Evolutionary conservation across 2,797 vertebrate species (phyloP).

Genomic region (Alca torda): DNA sequence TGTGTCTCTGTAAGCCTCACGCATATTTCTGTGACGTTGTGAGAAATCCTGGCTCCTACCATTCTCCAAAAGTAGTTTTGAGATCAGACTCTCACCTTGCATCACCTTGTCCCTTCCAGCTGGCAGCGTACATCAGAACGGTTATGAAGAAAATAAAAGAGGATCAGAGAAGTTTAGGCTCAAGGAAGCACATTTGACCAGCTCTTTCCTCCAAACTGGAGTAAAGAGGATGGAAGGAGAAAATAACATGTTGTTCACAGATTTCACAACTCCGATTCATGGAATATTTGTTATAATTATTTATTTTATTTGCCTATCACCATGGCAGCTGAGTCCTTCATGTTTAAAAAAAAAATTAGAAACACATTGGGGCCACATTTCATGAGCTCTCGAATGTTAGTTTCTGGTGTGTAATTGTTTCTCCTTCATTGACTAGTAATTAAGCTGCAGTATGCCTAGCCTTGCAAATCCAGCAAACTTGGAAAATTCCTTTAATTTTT

Average conservation of each 20-base stretch:
- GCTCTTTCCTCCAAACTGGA: neutral
- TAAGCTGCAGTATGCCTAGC: conserved; percentile 41
- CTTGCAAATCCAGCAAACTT: conserved; percentile 52
- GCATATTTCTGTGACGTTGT: neutral
- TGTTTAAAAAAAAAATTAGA: neutral
- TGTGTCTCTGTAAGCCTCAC: neutral
- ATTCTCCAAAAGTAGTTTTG: neutral
- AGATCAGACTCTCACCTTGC: conserved; percentile 4
- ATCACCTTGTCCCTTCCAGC: neutral
- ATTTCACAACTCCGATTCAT: conserved; percentile 35
- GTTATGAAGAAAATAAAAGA: neutral
- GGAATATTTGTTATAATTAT: conserved; percentile 58
- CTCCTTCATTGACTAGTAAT: conserved; percentile 56
- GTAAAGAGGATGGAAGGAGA: conserved; percentile 12
- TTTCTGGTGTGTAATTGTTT: conserved; percentile 46
- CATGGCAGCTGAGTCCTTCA: conserved; percentile 43
- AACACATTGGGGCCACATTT: conserved; percentile 39
- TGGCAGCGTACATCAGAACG: neutral
- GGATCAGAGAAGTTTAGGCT: neutral
- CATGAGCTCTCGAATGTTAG: neutral
- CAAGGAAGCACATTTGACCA: neutral
- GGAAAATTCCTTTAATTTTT: conserved; percentile 71
- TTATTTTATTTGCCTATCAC: conserved; percentile 58
- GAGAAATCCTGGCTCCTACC: neutral
- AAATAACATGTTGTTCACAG: conserved; percentile 35